These are phyloP conservation scores for Oxyruncus cristatus DNA, from an alignment of 2,113 vertebrate genomes.

Conservation along the genomic window DNA sequence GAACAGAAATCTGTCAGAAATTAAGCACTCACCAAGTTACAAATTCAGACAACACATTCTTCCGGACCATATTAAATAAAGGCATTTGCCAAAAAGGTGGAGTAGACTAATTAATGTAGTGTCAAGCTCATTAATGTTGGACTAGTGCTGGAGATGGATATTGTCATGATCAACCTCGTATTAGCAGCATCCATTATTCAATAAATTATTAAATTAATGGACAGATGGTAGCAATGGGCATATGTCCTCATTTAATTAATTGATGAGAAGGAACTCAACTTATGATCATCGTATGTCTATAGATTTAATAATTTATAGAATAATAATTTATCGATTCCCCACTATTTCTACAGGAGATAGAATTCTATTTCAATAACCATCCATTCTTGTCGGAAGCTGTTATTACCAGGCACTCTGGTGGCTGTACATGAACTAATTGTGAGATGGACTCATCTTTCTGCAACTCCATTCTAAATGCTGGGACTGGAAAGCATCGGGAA, in stretches of 20 bases:
- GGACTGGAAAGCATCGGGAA: not conserved
- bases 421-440: not conserved
- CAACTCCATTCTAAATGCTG: not conserved
- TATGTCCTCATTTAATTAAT: conserved; percentile 63
- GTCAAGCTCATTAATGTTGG: conserved; percentile 48
- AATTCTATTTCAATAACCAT: conserved; percentile 55
- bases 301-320: conserved; percentile 68
- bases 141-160: conserved; percentile 38
- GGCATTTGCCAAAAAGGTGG: conserved; percentile 24
- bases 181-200: conserved; percentile 59
- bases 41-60: not conserved
- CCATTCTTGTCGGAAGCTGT: conserved; percentile 48
- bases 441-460: not conserved
- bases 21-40: not conserved
- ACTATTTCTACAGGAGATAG: conserved; percentile 53
- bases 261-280: conserved; percentile 55
- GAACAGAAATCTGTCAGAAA: not conserved
- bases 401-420: conserved; percentile 2
- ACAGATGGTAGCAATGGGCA: conserved; percentile 20
- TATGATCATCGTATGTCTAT: conserved; percentile 51
- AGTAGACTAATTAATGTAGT: conserved; percentile 6
- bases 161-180: not conserved
- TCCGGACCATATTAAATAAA: not conserved
- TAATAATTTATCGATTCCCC: conserved; percentile 66
- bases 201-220: conserved; percentile 70